Percentiles rank a stretch among this genome's conserved stretches.
These are phyloP conservation scores for Sylvia borin DNA, from an alignment of 2,797 vertebrate genomes.

Conservation along the genomic window DNA sequence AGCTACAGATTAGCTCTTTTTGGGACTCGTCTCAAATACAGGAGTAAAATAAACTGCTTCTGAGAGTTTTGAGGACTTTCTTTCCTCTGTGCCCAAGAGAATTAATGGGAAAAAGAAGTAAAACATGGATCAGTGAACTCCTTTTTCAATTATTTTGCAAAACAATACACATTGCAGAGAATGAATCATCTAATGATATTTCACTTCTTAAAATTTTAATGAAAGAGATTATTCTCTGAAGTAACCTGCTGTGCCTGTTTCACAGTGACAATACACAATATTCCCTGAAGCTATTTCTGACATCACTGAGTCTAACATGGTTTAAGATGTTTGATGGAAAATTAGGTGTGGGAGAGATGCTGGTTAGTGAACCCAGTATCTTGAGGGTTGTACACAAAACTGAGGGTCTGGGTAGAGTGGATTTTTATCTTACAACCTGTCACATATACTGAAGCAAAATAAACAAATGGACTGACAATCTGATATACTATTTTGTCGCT, in stretches of 20 bases:
- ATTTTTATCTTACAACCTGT: neutral
- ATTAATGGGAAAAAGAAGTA: neutral
- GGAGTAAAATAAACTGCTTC: neutral
- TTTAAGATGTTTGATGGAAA: slow-evolving; percentile 21
- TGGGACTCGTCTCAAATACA: neutral
- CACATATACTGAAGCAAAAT: neutral
- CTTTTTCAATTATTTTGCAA: slow-evolving; percentile 6
- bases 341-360: neutral
- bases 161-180: slow-evolving; percentile 5
- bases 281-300: slow-evolving; percentile 47
- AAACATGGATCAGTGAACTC: neutral
- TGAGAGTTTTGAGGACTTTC: neutral
- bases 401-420: neutral
- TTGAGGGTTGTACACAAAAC: accelerated
- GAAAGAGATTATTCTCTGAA: slow-evolving; percentile 48
- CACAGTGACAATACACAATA: neutral
- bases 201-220: slow-evolving; percentile 37
- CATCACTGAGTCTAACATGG: neutral
- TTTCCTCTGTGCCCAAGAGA: neutral
- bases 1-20: neutral
- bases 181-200: slow-evolving; percentile 36
- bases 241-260: slow-evolving; percentile 42
- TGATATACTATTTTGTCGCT: neutral
- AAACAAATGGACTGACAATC: neutral
- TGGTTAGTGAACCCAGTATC: neutral